A percentile compares a stretch with the other conserved stretches of the same genome.
These are phyloP conservation scores for Sturmia bella DNA, from an alignment of 2,888 invertebrate genomes.

Conservation along the genomic window DNA sequence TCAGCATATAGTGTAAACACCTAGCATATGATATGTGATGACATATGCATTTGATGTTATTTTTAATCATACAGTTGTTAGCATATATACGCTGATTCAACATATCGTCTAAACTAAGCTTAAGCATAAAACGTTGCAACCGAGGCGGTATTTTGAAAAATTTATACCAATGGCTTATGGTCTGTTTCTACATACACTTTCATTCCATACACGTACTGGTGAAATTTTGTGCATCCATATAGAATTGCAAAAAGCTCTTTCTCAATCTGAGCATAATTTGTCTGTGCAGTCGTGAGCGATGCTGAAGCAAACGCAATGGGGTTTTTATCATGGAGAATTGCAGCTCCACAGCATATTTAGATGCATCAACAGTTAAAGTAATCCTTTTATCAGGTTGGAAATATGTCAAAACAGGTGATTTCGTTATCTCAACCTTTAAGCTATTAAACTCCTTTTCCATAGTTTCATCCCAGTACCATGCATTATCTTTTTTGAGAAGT, in stretches of 20 bases:
- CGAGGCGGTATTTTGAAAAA: conserved; percentile 38
- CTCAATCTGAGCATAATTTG: conserved; percentile 67
- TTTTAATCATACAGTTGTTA: no score
- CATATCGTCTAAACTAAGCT: no score
- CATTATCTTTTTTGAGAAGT: neutral
- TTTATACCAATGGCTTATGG: conserved; percentile 50
- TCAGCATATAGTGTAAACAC: no score
- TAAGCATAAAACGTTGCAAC: conserved; percentile 41
- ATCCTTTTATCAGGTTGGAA: conserved; percentile 53
- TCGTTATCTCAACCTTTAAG: no score
- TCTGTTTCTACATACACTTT: conserved; percentile 60
- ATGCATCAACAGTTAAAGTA: conserved; percentile 51
- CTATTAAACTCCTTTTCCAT: no score
- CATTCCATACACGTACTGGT: conserved; percentile 53
- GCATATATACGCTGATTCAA: no score
- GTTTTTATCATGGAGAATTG: conserved; percentile 43
- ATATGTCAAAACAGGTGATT: conserved; percentile 59
- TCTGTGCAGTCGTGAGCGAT: conserved; percentile 38
- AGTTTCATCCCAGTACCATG: neutral
- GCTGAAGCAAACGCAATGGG: conserved; percentile 57
- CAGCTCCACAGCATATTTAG: conserved; percentile 51
- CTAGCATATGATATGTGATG: no score
- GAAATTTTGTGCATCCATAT: conserved; percentile 48
- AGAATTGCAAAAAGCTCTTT: conserved; percentile 69
- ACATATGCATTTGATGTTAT: no score